Conservation (phyloP, 2,888 invertebrate genomes). For the Electrophaes corylata region DNA sequence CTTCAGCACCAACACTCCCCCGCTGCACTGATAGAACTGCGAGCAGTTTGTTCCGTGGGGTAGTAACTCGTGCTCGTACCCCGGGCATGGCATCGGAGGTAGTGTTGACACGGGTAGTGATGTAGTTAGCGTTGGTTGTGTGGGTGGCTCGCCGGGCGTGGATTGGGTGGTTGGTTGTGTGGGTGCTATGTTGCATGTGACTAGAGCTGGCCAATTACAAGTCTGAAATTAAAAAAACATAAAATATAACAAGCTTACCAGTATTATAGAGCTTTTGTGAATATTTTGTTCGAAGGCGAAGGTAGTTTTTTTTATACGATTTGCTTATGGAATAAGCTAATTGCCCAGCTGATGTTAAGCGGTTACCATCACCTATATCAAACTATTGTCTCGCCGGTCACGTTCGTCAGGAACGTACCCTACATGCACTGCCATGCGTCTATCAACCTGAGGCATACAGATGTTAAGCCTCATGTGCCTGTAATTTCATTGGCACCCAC, state of each 20-base stretch:
- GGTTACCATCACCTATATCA: too few relatives aligned
- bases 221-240: constrained; percentile 36
- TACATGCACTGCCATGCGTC: too few relatives aligned
- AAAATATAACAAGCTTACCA: not conserved
- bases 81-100: constrained; percentile 2
- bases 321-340: too few relatives aligned
- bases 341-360: too few relatives aligned
- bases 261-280: too few relatives aligned
- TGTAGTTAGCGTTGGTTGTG: not conserved
- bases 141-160: constrained; percentile 21
- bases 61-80: constrained; percentile 44
- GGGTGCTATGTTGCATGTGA: constrained; percentile 13
- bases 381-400: too few relatives aligned
- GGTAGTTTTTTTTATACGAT: too few relatives aligned
- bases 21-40: constrained; percentile 55
- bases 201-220: constrained; percentile 46
- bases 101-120: not conserved
- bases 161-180: constrained; percentile 13
- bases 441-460: too few relatives aligned
- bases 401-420: too few relatives aligned
- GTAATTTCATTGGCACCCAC: too few relatives aligned
- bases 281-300: too few relatives aligned
- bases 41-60: constrained; percentile 58
- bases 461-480: too few relatives aligned
- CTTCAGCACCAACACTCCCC: constrained; percentile 49